phyloP scores from a whole-genome alignment of 2,797 vertebrate genomes.

The Anomalospiza imberbis region DNA sequence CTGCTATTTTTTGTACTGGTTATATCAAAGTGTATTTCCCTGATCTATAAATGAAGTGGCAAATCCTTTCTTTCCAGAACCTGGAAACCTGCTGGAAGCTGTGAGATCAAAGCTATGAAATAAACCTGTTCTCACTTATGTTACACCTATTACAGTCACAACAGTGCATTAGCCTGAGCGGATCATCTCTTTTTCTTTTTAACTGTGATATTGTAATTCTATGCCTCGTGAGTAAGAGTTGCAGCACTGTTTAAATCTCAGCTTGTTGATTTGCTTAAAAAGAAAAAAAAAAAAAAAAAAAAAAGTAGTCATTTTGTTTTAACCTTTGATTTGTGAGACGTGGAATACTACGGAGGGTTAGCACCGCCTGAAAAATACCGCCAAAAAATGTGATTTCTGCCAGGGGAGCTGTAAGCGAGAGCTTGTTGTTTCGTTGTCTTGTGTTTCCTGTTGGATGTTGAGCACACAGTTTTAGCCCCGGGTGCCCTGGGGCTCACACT shows the following conservation, averaged over 20 bases:
- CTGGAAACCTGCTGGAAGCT: slow-evolving; percentile 19
- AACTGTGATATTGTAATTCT: background rate
- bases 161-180: background rate
- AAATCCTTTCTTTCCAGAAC: slow-evolving; percentile 23
- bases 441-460: background rate
- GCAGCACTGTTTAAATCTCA: background rate
- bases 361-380: accelerated
- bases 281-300: background rate
- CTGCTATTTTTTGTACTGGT: background rate
- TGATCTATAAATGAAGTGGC: slow-evolving; percentile 8
- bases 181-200: background rate
- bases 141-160: background rate
- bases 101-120: slow-evolving; percentile 25
- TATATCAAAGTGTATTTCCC: slow-evolving; percentile 22
- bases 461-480: background rate
- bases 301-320: background rate
- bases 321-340: background rate
- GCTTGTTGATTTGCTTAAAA: background rate
- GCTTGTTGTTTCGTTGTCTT: background rate
- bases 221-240: background rate
- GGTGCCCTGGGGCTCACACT: background rate
- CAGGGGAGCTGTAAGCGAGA: background rate
- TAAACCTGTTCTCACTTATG: background rate
- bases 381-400: background rate
- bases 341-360: background rate